phyloP scores from a whole-genome alignment of 1,140 invertebrate species.

The Heliconius nattereri region DNA sequence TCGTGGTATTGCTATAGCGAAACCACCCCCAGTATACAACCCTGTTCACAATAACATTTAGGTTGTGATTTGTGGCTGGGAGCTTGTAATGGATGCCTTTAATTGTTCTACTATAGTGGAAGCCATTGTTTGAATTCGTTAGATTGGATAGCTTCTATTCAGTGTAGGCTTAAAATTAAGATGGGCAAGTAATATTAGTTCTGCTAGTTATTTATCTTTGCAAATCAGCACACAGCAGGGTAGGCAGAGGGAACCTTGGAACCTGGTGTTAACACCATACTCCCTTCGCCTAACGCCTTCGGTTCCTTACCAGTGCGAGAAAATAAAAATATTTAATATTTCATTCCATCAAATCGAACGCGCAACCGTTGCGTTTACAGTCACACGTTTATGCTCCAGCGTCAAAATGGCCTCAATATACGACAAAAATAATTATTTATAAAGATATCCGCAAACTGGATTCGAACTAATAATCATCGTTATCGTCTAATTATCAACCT shows the following conservation, averaged over 20 bases:
- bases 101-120: not conserved
- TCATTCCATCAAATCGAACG: too few species aligned
- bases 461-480: not conserved
- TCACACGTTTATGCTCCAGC: too few species aligned
- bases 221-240: too few species aligned
- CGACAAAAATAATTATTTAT: not conserved
- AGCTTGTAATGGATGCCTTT: slow-evolving; percentile 5
- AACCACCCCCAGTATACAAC: not conserved
- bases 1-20: not conserved
- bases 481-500: not conserved
- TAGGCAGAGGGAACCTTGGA: too few species aligned
- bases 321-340: too few species aligned
- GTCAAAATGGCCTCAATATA: not conserved
- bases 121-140: slow-evolving; percentile 4
- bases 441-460: not conserved
- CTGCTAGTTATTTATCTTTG: not conserved
- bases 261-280: too few species aligned
- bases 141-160: slow-evolving; percentile 2
- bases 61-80: not conserved
- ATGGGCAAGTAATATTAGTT: not conserved
- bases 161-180: not conserved
- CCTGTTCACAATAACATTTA: slow-evolving; percentile 8
- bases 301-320: too few species aligned
- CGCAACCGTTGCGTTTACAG: too few species aligned
- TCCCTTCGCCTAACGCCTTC: too few species aligned